Evolutionary conservation across 1,140 invertebrate species (phyloP).

Genomic region (Zaprionus tsacasi): DNA sequence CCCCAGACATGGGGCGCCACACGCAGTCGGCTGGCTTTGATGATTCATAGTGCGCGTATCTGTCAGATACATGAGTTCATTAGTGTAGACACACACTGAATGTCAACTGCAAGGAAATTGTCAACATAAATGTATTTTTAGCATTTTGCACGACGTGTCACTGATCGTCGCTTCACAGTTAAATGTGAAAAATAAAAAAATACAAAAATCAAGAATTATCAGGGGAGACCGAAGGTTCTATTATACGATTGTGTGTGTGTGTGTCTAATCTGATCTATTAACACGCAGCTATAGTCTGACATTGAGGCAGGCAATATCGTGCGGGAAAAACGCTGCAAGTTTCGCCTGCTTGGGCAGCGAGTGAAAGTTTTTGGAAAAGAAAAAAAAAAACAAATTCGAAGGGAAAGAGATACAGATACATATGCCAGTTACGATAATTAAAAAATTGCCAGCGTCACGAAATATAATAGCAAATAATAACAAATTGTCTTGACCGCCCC

Average conservation of each 20-base stretch:
- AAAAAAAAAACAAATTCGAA: slow-evolving; percentile 32
- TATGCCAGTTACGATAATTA: slow-evolving; percentile 61
- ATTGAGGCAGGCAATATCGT: slow-evolving; percentile 39
- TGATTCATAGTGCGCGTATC: slow-evolving; percentile 69
- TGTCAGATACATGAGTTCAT: slow-evolving; percentile 81
- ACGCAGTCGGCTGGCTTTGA: slow-evolving; percentile 62
- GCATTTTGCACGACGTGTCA: slow-evolving; percentile 20
- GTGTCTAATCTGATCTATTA: slow-evolving; percentile 41
- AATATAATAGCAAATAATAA: slow-evolving; percentile 80
- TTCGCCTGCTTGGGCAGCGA: slow-evolving; percentile 37
- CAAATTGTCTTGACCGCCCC: slow-evolving; percentile 66
- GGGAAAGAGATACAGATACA: slow-evolving; percentile 38
- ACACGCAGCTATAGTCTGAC: slow-evolving; percentile 20
- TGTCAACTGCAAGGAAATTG: slow-evolving; percentile 81
- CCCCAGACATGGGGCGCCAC: slow-evolving; percentile 63
- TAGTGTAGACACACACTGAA: slow-evolving; percentile 80
- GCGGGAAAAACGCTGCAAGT: slow-evolving; percentile 32
- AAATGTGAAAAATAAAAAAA: slow-evolving; percentile 42
- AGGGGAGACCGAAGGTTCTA: slow-evolving; percentile 55
- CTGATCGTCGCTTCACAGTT: slow-evolving; percentile 67
- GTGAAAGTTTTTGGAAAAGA: slow-evolving; percentile 60
- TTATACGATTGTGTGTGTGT: background rate
- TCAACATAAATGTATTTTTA: slow-evolving; percentile 66
- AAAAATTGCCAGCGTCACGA: slow-evolving; percentile 77
- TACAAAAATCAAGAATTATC: slow-evolving; percentile 16